phyloP scores from a whole-genome alignment of 2,113 vertebrate genomes.

The Enhydra lutris region DNA sequence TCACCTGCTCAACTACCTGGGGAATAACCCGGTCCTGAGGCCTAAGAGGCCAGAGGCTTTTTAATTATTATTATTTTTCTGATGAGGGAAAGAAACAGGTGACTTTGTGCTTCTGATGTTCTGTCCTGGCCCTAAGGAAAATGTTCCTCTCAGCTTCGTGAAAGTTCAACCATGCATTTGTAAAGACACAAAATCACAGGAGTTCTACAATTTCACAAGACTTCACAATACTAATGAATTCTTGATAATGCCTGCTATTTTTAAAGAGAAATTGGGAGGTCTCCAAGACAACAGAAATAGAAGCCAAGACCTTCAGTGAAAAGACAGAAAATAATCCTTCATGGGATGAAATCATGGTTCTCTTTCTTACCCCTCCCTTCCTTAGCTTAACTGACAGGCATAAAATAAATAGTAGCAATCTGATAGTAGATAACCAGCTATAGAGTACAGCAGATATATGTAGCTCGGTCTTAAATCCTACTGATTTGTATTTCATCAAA shows the following conservation, averaged over 20 bases:
- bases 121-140: background rate
- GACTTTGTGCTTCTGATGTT: background rate
- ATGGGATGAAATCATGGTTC: background rate
- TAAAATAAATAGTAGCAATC: background rate
- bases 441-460: background rate
- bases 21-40: background rate
- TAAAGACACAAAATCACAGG: background rate
- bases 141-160: background rate
- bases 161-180: background rate
- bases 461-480: background rate
- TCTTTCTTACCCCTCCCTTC: background rate
- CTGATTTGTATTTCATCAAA: background rate
- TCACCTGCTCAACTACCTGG: background rate
- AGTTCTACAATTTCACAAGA: background rate
- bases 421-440: background rate
- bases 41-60: background rate
- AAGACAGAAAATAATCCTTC: background rate
- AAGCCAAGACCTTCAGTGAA: background rate
- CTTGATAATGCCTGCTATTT: background rate
- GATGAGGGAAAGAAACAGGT: background rate
- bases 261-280: background rate
- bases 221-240: background rate
- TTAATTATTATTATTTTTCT: background rate
- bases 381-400: background rate
- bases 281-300: background rate